Evolutionary conservation across 2,888 invertebrate genomes (phyloP).

Genomic region (Idaea dimidiata): DNA sequence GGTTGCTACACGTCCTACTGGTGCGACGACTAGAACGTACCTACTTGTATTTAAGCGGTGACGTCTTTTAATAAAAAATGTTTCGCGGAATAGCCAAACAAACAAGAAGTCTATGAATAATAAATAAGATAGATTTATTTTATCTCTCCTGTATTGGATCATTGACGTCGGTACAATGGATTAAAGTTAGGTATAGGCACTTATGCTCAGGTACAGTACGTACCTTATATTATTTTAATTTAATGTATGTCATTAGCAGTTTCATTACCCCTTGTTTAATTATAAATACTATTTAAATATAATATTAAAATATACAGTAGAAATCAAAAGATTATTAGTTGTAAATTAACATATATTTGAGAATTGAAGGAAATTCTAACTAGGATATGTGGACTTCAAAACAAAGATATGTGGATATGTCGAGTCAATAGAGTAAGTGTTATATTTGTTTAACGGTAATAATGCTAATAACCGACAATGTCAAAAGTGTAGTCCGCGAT

Average conservation of each 20-base stretch:
- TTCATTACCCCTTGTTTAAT: too few relatives aligned
- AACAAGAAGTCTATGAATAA: not conserved
- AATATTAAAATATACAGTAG: too few relatives aligned
- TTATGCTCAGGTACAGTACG: too few relatives aligned
- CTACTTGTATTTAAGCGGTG: not conserved
- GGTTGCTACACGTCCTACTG: not conserved
- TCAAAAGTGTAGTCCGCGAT: too few relatives aligned
- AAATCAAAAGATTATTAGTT: too few relatives aligned
- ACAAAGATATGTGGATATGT: not conserved
- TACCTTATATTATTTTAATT: too few relatives aligned
- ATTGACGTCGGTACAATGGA: too few relatives aligned
- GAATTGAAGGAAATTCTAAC: not conserved
- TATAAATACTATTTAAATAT: too few relatives aligned
- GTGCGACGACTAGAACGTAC: not conserved
- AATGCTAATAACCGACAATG: not conserved
- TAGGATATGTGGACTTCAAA: not conserved
- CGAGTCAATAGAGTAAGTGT: not conserved
- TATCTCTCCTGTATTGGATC: too few relatives aligned
- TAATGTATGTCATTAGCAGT: too few relatives aligned
- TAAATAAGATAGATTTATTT: too few relatives aligned
- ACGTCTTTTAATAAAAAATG: not conserved
- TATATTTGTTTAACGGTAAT: not conserved
- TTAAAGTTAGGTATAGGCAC: too few relatives aligned
- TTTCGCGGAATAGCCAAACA: not conserved
- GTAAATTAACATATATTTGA: not conserved